phyloP scores from a whole-genome alignment of 2,888 invertebrate species.

The Drosophila anomelani region DNA sequence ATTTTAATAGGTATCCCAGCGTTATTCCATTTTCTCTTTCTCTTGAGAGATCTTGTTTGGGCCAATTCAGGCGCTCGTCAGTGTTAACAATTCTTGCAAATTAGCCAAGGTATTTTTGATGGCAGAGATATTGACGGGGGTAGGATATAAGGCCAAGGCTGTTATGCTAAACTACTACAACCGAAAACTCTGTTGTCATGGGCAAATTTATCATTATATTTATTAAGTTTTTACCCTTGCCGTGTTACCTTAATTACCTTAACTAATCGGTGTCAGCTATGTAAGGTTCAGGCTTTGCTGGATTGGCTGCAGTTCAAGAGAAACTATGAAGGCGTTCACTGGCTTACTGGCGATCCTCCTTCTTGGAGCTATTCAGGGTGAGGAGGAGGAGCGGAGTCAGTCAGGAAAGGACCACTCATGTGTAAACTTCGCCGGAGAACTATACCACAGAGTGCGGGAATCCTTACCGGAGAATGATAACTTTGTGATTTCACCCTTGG shows the following conservation, averaged over 20 bases:
- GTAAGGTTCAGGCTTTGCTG: background rate
- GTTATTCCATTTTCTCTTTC: no score
- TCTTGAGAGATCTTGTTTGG: no score
- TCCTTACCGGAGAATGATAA: background rate
- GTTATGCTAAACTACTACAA: no score
- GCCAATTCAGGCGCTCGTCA: no score
- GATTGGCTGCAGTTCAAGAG: background rate
- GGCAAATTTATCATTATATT: no score
- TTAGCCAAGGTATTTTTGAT: no score
- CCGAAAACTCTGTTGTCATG: no score
- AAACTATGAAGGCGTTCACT: background rate
- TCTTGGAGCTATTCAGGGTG: background rate
- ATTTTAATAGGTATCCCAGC: no score
- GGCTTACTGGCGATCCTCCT: background rate
- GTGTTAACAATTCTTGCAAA: no score
- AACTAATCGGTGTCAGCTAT: background rate
- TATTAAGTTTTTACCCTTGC: no score
- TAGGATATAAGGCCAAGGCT: no score
- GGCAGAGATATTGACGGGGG: no score
- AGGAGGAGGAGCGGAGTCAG: background rate
- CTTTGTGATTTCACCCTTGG: constrained; percentile 14
- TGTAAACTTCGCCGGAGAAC: background rate
- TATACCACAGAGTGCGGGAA: background rate
- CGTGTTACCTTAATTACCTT: background rate
- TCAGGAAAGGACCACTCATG: background rate